Evolutionary conservation across 2,113 vertebrate species (phyloP).

Genomic region (Gracilinanus agilis): DNA sequence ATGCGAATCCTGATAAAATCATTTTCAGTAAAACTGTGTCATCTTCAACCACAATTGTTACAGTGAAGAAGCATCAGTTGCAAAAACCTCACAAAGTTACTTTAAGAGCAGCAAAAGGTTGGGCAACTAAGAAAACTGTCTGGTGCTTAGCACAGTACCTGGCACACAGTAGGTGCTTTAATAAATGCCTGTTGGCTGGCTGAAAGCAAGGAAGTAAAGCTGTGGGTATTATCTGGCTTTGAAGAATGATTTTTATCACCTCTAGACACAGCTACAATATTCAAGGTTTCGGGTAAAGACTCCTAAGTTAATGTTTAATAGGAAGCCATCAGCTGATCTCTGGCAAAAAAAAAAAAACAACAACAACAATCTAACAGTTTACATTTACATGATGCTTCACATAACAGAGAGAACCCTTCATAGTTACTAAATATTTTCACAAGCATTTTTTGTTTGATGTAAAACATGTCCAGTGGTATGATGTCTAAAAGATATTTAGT

Average conservation of each 20-base stretch:
- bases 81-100: slow-evolving; percentile 50
- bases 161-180: background rate
- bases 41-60: slow-evolving; percentile 38
- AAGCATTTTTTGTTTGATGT: slow-evolving; percentile 11
- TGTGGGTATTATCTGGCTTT: slow-evolving; percentile 26
- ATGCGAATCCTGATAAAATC: slow-evolving; percentile 44
- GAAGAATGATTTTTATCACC: background rate
- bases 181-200: background rate
- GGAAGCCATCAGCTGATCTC: background rate
- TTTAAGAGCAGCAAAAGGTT: slow-evolving; percentile 43
- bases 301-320: background rate
- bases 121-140: slow-evolving; percentile 19
- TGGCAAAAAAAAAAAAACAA: no score
- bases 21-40: slow-evolving; percentile 39
- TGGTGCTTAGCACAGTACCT: background rate
- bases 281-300: background rate
- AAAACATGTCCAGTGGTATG: slow-evolving; percentile 44
- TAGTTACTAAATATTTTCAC: slow-evolving; percentile 44
- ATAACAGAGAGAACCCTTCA: background rate
- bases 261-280: slow-evolving; percentile 56
- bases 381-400: background rate
- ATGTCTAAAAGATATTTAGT: background rate
- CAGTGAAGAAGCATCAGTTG: slow-evolving; percentile 17
- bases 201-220: slow-evolving; percentile 40
- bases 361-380: background rate